phyloP scores from a whole-genome alignment of 2,797 vertebrate genomes.

The Oryzias sinensis region DNA sequence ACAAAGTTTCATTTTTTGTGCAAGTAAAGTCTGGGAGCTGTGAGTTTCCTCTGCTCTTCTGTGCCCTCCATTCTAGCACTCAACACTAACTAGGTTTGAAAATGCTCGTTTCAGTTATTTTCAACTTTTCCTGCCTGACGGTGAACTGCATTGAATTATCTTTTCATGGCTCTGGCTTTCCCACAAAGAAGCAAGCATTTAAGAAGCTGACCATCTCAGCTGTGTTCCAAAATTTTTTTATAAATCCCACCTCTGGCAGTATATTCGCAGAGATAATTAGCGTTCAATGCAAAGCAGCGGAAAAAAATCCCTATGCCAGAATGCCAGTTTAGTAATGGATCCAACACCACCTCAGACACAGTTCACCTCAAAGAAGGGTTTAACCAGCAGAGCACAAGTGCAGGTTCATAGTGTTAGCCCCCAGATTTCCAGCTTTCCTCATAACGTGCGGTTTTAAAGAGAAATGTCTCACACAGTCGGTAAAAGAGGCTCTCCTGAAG shows the following conservation, averaged over 20 bases:
- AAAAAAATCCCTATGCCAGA: slow-evolving; percentile 9
- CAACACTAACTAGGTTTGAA: slow-evolving; percentile 3
- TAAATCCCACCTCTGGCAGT: no score
- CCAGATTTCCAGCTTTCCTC: slow-evolving; percentile 32
- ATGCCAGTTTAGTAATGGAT: slow-evolving; percentile 19
- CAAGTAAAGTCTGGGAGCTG: slow-evolving; percentile 8
- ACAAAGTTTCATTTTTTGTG: slow-evolving; percentile 20
- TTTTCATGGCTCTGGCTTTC: no score
- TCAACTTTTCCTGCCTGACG: slow-evolving; percentile 2
- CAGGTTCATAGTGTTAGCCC: slow-evolving; percentile 53
- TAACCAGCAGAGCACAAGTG: slow-evolving; percentile 22
- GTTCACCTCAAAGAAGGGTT: slow-evolving; percentile 4
- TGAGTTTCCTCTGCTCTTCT: slow-evolving; percentile 4
- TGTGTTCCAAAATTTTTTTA: neutral
- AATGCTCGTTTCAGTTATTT: slow-evolving; percentile 2
- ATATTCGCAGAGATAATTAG: slow-evolving; percentile 8
- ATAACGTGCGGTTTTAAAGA: slow-evolving; percentile 42
- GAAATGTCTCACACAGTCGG: slow-evolving; percentile 38
- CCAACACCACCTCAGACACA: slow-evolving; percentile 48
- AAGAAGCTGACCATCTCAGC: neutral
- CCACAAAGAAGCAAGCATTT: neutral
- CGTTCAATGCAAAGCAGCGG: neutral
- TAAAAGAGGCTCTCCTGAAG: slow-evolving; percentile 42
- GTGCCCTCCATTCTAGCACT: slow-evolving; percentile 3
- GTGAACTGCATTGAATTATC: no score